Base-by-base conservation (phyloP, 2,888 invertebrate genomes). In the Ophonus ardosiacus region DNA sequence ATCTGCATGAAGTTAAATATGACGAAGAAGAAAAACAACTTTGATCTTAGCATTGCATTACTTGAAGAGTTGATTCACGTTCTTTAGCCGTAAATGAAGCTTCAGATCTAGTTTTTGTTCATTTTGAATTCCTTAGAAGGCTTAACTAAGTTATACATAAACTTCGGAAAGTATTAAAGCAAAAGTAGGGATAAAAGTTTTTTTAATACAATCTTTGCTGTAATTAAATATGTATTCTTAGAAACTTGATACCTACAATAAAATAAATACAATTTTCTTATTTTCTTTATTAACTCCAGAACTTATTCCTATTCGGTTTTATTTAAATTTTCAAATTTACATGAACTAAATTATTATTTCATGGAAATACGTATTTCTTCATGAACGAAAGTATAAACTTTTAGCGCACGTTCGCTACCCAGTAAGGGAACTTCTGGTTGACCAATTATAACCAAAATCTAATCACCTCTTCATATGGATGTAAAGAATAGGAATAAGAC, bases 211-310 rank as follows among this genome's bases (percentile, higher is more conserved):
- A 74, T 40, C 18, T 74, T 74, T 8, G 18, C 5, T 74, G 43
- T 74, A 43, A 74, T 74, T 74, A 74, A 68, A 74, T 74, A 74
- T 43, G 71, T 74, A 51, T 74, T 74, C 18, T 43, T n/a, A 24
- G 38, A 7, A 24, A 63, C 21, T 63, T 18, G 63, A 24, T 59
- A 59, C 18, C 18, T 59, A 59, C 31, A 31, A 5, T 31, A 31
- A 31, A 31, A 31, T 31, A 13, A 51, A 10, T 51, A 13, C 13
- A 51, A 51, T 13, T 13, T 13, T 13, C 6, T 51, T 13, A 13
- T 51, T 51, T 51, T 10, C 7, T 51, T 51, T 51, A 10, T 51
- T 51, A 43, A 10, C 43, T 3, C 10, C 43, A 51, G 43, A 51
- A 51, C 10, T 51, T 51, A 13, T 51, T 51, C 8, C 13, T 51